Conservation (phyloP, 2,797 vertebrate genomes). For the Stomatorhinus walkeri region DNA sequence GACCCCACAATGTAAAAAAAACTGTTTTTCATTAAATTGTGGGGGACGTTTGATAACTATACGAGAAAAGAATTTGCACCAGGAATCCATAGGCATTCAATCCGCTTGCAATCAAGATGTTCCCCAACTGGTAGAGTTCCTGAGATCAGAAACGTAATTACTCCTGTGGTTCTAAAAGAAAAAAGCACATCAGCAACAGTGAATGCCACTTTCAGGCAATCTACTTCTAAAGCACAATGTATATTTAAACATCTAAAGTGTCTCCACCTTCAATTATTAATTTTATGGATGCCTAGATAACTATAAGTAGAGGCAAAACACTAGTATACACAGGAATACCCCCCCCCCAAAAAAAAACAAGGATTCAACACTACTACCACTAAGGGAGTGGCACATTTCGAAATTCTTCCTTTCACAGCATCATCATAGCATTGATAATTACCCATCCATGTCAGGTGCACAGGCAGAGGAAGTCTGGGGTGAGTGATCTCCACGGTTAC, state of each 20-base stretch:
- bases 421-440: neutral
- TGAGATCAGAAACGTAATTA: conserved; percentile 40
- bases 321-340: neutral
- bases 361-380: neutral
- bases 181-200: neutral
- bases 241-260: neutral
- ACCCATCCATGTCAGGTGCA: conserved; percentile 64
- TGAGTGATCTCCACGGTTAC: conserved; percentile 63
- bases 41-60: neutral
- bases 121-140: neutral
- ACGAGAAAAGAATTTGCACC: neutral
- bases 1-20: neutral
- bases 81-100: neutral
- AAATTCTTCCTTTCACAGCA: neutral
- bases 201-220: neutral
- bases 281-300: neutral
- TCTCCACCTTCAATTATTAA: neutral
- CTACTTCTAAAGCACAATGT: neutral
- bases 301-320: neutral
- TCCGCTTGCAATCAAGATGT: neutral
- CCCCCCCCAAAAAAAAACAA: neutral
- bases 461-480: conserved; percentile 54
- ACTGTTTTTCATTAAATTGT: neutral
- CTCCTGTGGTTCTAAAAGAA: conserved; percentile 56
- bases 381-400: neutral